Evolutionary conservation across 2,113 vertebrate species (phyloP).

Genomic region (Turdus rufiventris): DNA sequence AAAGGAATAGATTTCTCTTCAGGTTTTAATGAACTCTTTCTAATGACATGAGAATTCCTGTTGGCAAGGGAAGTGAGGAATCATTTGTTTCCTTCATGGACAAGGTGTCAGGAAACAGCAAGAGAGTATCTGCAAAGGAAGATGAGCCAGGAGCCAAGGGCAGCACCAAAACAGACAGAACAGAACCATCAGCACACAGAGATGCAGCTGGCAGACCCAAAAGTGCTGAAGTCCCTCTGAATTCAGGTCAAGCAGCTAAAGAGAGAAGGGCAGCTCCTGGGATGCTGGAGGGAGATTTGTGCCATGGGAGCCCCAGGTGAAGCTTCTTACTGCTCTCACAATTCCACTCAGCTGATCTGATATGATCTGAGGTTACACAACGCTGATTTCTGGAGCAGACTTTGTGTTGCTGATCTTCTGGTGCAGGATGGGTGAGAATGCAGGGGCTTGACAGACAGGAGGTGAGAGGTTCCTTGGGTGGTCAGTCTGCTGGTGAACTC

Average conservation of each 20-base stretch:
- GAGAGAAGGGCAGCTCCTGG: not conserved
- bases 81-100: not conserved
- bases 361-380: not conserved
- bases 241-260: not conserved
- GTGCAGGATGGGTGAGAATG: too few relatives aligned
- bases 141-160: not conserved
- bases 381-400: not conserved
- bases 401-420: not conserved
- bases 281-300: accelerated
- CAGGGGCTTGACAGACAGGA: too few relatives aligned
- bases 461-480: too few relatives aligned
- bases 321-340: not conserved
- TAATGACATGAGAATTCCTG: not conserved
- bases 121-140: not conserved
- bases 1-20: not conserved
- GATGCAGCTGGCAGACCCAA: not conserved
- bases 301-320: not conserved
- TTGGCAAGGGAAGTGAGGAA: not conserved
- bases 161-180: not conserved
- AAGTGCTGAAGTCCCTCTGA: not conserved
- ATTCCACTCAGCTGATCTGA: not conserved
- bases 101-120: not conserved
- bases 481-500: not conserved
- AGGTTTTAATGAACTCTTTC: not conserved
- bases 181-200: accelerated